A percentile compares a stretch with the other conserved stretches of the same genome.
phyloP scores from a whole-genome alignment of 2,797 vertebrate species.

The Centroberyx gerrardi region DNA sequence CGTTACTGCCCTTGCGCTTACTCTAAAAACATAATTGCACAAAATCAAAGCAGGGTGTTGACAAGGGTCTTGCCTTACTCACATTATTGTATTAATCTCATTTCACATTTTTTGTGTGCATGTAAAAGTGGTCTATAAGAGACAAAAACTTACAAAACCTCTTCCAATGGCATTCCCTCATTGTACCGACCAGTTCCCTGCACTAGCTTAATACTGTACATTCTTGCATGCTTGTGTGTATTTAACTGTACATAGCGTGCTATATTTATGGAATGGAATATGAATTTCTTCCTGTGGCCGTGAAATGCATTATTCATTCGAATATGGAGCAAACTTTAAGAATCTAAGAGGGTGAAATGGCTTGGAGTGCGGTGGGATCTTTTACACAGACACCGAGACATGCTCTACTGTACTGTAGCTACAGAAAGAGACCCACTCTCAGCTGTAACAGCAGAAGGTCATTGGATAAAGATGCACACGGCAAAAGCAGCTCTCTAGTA shows the following conservation, averaged over 20 bases:
- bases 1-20: too few relatives aligned
- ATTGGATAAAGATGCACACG: background rate
- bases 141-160: conserved; percentile 9
- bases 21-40: too few relatives aligned
- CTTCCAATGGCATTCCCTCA: conserved; percentile 3
- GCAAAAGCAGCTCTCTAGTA: background rate
- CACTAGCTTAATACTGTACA: background rate
- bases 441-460: conserved; percentile 13
- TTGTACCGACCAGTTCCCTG: conserved; percentile 1
- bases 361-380: conserved; percentile 49
- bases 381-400: conserved; percentile 52
- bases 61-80: too few relatives aligned
- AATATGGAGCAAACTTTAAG: conserved; percentile 58
- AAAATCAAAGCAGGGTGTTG: too few relatives aligned
- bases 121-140: too few relatives aligned
- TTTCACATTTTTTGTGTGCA: background rate
- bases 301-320: conserved; percentile 68
- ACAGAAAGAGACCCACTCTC: conserved; percentile 25
- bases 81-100: background rate
- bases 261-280: conserved; percentile 51
- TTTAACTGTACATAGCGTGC: conserved; percentile 36
- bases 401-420: conserved; percentile 3
- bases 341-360: conserved; percentile 56
- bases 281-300: conserved; percentile 35
- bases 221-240: conserved; percentile 26